phyloP scores from a whole-genome alignment of 2,888 invertebrate genomes.

The Trachelus tabidus region DNA sequence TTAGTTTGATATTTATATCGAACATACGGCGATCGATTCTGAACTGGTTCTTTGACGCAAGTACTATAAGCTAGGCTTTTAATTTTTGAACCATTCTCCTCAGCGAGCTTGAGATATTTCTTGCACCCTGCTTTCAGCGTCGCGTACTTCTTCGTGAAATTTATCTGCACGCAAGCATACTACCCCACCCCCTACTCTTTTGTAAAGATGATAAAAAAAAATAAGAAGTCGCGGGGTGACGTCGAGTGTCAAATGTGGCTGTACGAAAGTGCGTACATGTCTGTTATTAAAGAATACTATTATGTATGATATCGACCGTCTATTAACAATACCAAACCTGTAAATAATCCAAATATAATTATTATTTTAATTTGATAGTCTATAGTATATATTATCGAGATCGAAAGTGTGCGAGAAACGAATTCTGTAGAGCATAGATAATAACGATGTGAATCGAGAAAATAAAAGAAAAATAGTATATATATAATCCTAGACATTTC shows the following conservation, averaged over 20 bases:
- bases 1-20: not conserved
- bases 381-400: constrained; percentile 31
- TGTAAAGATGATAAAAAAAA: not conserved
- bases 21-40: not conserved
- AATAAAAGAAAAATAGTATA: constrained; percentile 32
- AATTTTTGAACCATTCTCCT: not conserved
- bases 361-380: constrained; percentile 41
- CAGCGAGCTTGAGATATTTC: not conserved
- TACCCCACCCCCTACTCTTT: not conserved
- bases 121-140: not conserved
- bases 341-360: constrained; percentile 43
- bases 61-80: not conserved
- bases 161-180: not conserved
- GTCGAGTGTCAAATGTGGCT: not conserved
- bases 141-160: not conserved
- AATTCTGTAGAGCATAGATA: constrained; percentile 18
- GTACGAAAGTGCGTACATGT: not conserved
- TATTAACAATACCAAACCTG: constrained; percentile 37
- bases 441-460: constrained; percentile 39
- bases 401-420: constrained; percentile 35
- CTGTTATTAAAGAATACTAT: not conserved
- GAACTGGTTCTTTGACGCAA: not conserved
- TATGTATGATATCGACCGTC: constrained; percentile 41
- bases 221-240: not conserved
- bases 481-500: not conserved